phyloP scores from a whole-genome alignment of 2,797 vertebrate genomes.

The Sebastes elongatus region DNA sequence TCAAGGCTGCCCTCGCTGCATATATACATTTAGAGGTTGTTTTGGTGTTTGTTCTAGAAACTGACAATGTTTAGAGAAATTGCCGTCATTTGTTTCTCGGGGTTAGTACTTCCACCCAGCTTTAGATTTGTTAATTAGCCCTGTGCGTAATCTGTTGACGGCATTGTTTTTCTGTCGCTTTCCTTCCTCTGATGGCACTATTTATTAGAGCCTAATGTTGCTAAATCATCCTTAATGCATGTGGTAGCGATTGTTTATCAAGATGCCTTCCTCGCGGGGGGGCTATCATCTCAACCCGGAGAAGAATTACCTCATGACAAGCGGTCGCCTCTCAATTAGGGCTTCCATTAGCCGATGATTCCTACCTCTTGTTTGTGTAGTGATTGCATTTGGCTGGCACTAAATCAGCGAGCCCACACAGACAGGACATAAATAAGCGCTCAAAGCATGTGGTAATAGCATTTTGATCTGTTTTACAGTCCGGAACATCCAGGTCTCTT shows the following conservation, averaged over 20 bases:
- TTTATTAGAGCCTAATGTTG: slow-evolving; percentile 95
- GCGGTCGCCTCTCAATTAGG: slow-evolving; percentile 90
- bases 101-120: slow-evolving; percentile 36
- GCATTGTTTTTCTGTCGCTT: slow-evolving; percentile 69
- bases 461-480: slow-evolving; percentile 92
- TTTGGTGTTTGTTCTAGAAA: slow-evolving; percentile 13
- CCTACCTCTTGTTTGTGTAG: slow-evolving; percentile 90
- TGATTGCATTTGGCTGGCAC: slow-evolving; percentile 89
- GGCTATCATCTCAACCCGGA: slow-evolving; percentile 73
- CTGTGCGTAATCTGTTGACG: slow-evolving; percentile 64
- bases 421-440: slow-evolving; percentile 96
- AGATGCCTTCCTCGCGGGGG: slow-evolving; percentile 79
- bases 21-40: slow-evolving; percentile 18
- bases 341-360: slow-evolving; percentile 99
- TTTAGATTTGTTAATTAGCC: slow-evolving; percentile 56
- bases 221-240: slow-evolving; percentile 96
- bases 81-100: slow-evolving; percentile 20
- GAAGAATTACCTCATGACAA: slow-evolving; percentile 94
- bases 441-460: slow-evolving; percentile 93
- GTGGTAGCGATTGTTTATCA: slow-evolving; percentile 92
- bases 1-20: slow-evolving; percentile 5
- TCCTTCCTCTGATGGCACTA: slow-evolving; percentile 60
- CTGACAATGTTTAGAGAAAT: slow-evolving; percentile 25
- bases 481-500: slow-evolving; percentile 85
- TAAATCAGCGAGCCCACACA: slow-evolving; percentile 89